Evolutionary conservation across 2,113 vertebrate species (phyloP).

Genomic region (Chitala chitala): DNA sequence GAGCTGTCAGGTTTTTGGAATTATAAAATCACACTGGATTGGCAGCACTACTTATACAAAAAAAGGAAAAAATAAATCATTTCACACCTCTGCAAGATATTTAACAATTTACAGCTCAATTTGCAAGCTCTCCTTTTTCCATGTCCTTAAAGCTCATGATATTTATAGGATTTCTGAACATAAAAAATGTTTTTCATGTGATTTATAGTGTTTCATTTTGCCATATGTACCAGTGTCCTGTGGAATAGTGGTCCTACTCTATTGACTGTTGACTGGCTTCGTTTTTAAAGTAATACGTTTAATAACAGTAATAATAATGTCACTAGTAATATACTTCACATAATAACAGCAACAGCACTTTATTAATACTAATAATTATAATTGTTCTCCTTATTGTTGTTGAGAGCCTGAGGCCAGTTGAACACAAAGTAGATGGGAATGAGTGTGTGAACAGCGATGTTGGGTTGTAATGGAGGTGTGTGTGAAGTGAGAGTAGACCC

Average conservation of each 20-base stretch:
- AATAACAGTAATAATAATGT: too few species aligned
- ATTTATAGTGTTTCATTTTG: conserved; percentile 1
- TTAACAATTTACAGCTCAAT: conserved; percentile 44
- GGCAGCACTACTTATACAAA: conserved; percentile 56
- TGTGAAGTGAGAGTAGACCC: too few species aligned
- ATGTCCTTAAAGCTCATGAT: conserved; percentile 14
- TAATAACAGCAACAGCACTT: neutral
- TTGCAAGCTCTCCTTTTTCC: conserved; percentile 30
- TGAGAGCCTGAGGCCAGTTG: too few species aligned
- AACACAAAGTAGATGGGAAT: too few species aligned
- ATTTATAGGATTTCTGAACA: conserved; percentile 24
- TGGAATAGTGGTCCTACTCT: neutral
- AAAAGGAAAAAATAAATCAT: conserved; percentile 47
- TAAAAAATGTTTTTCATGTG: conserved; percentile 9
- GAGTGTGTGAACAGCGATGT: too few species aligned
- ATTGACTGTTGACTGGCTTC: conserved; percentile 8
- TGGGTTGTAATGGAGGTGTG: too few species aligned
- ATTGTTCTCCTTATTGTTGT: too few species aligned
- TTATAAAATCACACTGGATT: conserved; percentile 61
- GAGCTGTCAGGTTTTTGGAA: conserved; percentile 71
- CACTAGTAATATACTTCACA: neutral
- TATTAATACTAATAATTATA: too few species aligned
- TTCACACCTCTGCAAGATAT: conserved; percentile 51
- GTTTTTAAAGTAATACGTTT: too few species aligned
- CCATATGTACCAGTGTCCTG: neutral